Evolutionary conservation across 2,113 vertebrate genomes (phyloP).

Genomic region (Phylloscopus trochiloides): DNA sequence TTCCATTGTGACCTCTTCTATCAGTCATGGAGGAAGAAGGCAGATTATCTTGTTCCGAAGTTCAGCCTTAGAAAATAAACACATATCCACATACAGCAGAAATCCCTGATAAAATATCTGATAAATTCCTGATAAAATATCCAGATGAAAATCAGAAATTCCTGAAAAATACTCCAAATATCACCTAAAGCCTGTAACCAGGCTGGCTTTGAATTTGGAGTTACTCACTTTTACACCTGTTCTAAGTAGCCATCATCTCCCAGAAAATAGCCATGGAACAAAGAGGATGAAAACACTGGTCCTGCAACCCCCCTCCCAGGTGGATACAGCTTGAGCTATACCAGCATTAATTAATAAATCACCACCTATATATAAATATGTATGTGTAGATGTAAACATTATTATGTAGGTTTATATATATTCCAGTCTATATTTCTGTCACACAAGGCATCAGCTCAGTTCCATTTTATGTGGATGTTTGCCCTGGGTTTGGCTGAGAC

Average conservation of each 20-base stretch:
- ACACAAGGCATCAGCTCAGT: not conserved
- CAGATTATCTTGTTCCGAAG: fast-evolving
- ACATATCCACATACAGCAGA: not conserved
- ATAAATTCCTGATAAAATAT: not conserved
- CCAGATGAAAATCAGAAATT: no score
- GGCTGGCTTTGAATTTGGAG: not conserved
- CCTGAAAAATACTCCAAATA: not conserved
- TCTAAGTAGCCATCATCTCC: not conserved
- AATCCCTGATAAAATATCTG: not conserved
- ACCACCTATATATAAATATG: not conserved
- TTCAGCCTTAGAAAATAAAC: not conserved
- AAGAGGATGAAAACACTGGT: not conserved
- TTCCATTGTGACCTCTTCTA: not conserved
- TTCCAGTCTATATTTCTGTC: not conserved
- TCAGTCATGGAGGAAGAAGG: not conserved
- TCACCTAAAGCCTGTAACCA: not conserved
- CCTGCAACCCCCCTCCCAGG: not conserved
- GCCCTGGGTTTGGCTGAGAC: not conserved
- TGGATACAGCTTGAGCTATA: not conserved
- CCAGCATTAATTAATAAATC: not conserved
- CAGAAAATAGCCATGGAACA: not conserved
- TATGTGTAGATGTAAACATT: not conserved
- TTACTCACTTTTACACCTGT: not conserved
- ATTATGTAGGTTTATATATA: not conserved
- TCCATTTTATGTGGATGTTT: not conserved